These are phyloP conservation scores for Bryconaethiops microstoma DNA, from an alignment of 2,797 vertebrate genomes.

Conservation along the genomic window DNA sequence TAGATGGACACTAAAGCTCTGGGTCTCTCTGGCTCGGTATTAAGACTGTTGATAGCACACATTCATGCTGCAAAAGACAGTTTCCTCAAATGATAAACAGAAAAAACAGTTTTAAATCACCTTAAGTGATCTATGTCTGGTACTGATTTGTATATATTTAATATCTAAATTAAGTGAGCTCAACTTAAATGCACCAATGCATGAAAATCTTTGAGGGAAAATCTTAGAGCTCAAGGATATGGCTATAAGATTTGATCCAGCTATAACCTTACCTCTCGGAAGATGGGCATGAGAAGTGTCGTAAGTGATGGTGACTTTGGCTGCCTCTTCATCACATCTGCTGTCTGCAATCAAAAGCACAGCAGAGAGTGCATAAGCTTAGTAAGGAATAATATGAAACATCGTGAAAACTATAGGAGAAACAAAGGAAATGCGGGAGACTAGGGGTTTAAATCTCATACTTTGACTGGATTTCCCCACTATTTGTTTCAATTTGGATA, in stretches of 20 bases:
- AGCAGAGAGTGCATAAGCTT: not conserved
- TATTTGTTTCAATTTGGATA: too few relatives aligned
- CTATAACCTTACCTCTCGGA: slow-evolving; percentile 85
- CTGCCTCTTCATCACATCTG: slow-evolving; percentile 88
- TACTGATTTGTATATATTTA: not conserved
- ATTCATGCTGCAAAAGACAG: not conserved
- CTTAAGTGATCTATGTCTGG: not conserved
- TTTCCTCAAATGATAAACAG: not conserved
- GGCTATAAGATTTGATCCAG: not conserved
- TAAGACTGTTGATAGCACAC: not conserved
- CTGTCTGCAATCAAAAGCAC: slow-evolving; percentile 71
- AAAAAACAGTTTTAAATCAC: not conserved
- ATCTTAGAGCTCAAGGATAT: too few relatives aligned
- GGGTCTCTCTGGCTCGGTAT: not conserved
- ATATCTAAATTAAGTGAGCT: not conserved
- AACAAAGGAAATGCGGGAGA: too few relatives aligned
- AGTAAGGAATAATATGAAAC: not conserved
- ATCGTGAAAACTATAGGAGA: not conserved
- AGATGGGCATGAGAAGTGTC: slow-evolving; percentile 91
- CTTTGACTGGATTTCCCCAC: too few relatives aligned
- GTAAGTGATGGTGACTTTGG: slow-evolving; percentile 93
- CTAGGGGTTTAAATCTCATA: too few relatives aligned
- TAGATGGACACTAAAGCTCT: not conserved
- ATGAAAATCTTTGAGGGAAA: too few relatives aligned
- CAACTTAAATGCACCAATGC: not conserved